Evolutionary conservation across 2,113 vertebrate species (phyloP), one percentile per base, ranked within the genome.

Genomic region (Bufo gargarizans): DNA sequence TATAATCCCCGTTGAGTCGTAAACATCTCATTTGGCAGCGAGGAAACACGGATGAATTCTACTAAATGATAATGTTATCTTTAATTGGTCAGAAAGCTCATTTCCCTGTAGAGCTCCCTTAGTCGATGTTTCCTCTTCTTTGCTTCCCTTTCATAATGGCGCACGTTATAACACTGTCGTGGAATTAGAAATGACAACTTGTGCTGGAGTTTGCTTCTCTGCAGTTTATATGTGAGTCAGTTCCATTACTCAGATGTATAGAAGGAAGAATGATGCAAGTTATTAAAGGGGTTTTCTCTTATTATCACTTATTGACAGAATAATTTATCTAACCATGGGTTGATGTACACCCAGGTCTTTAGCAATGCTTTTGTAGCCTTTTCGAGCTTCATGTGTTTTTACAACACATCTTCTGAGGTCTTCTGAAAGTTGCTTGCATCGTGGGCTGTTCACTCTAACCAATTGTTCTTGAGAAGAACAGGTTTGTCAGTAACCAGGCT

Each of bases 11-110:
- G 85, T 65, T 65, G 74, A 65, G 74, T 86, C 20, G 47, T 86
- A 86, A 86, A 86, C 85, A 86, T 77, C 47, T 78, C 56, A 78
- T 78, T 61, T 77, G 45, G 76, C 58, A 78, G 85, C 20, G 43
- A 65, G 56, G 33, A 78, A 77, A 77, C 72, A 63, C 55, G 47
- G 84, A 71, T 63, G 84, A 76, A 77, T 85, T 85, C 71, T 53
- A 17, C 84, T 74, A 77, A 78, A 86, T 86, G 85, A 61, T 86
- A 78, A 78, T 86, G 59, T 65, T 77, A 78, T 67, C 74, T 86
- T 16, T 86, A 86, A 86, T 86, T 86, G 85, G 74, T 86, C 55
- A 63, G 85, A 86, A 86, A 78, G 72, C 74, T 63, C 58, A 59
- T 85, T 59, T 86, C 85, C 76, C 85, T 10, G 13, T 53, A 77